phyloP scores from a whole-genome alignment of 2,888 invertebrate genomes.

The Antheraea yamamai region DNA sequence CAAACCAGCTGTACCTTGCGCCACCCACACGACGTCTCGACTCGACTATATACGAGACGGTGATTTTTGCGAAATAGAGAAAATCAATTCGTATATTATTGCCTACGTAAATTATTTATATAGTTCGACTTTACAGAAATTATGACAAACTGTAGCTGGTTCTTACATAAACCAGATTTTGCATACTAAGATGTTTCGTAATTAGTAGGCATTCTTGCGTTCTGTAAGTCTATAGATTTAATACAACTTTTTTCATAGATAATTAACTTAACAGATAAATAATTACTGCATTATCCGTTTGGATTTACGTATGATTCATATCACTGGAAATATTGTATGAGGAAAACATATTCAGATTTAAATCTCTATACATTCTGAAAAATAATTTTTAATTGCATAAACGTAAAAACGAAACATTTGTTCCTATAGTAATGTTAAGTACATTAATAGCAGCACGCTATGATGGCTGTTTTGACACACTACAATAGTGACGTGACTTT shows the following conservation, averaged over 20 bases:
- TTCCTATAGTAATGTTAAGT: not conserved
- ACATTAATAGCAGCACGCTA: not conserved
- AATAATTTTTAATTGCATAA: not conserved
- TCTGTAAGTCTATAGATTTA: too few species aligned
- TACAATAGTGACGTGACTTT: too few species aligned
- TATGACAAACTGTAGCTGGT: not conserved
- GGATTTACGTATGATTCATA: not conserved
- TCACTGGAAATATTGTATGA: not conserved
- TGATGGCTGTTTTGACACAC: too few species aligned
- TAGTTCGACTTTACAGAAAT: not conserved
- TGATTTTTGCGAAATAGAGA: slow-evolving; percentile 18
- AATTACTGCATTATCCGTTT: too few species aligned
- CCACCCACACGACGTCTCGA: slow-evolving; percentile 62
- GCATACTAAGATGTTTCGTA: too few species aligned
- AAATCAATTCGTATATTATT: slow-evolving; percentile 8
- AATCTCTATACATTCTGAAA: not conserved
- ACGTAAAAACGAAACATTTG: not conserved
- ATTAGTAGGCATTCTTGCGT: too few species aligned
- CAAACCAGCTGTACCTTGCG: slow-evolving; percentile 51
- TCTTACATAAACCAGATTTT: too few species aligned
- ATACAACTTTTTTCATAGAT: too few species aligned
- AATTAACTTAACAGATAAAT: too few species aligned
- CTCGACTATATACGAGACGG: slow-evolving; percentile 18
- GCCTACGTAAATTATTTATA: not conserved
- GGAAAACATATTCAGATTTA: not conserved